Base-by-base conservation (phyloP, 2,888 invertebrate species). In the Tigriopus californicus region DNA sequence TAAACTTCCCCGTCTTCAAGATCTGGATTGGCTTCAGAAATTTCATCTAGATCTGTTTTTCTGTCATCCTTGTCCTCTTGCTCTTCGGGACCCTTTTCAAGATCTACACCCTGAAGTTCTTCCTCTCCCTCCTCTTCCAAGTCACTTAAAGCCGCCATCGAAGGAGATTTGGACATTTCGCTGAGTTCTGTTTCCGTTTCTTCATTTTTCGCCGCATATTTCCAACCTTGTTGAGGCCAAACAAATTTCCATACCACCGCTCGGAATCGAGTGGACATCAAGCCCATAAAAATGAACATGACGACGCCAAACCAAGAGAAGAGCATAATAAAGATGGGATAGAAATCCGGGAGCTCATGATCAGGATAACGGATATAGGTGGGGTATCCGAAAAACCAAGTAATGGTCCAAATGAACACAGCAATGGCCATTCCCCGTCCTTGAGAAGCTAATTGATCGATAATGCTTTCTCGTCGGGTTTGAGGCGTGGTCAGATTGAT, bases 281-380 rank as follows among this genome's bases (percentile, higher is more conserved):
- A 2, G 10, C 46, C 57, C 40, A 57, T n/a, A 22, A 57, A 18
- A 24, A 57, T 6, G 25, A 57, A 57, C 24, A 57, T 15, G 10
- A 44, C 5, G 1, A 57, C 57, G 22, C 57, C 57, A 47, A 57
- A 57, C 57, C 57, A 57, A 5, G 61, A 61, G n/a, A 47, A 58
- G 6, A 61, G 48, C 0, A 61, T 41, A 22, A 22, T 46, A 20
- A 57, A 57, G 15, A 57, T 25, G 18, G 57, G 57, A 57, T 57
- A 57, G 41, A 57, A 57, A 24, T 57, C 57, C 25, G 15, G 42
- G 11, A 57, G 42, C 15, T 57, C 57, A n/a, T 40, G 22, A n/a
- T 47, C 41, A 13, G 57, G 57, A 46, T 41, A 44, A n/a, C 42
- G 18, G 40, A 57, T 20, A 8, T 22, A 41, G 18, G 57, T 20